These are phyloP conservation scores for Thalassoma bifasciatum DNA, from an alignment of 2,113 vertebrate genomes.

Conservation along the genomic window DNA sequence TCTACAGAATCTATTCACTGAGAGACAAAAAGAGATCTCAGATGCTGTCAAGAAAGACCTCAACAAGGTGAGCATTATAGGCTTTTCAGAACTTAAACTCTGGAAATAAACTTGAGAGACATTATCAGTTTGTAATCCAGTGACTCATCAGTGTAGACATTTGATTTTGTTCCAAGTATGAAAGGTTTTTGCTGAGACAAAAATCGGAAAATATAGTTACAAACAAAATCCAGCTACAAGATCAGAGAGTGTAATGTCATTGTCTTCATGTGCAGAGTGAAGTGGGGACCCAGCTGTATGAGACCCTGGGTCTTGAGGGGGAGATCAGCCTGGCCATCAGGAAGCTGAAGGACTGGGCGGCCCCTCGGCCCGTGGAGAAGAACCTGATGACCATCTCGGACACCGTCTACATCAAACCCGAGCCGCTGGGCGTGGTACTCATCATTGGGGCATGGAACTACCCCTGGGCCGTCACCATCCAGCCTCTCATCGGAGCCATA, in stretches of 20 bases:
- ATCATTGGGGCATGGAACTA: slow-evolving; percentile 97
- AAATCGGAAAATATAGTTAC: too few relatives aligned
- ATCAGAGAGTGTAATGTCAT: background rate
- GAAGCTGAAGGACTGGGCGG: slow-evolving; percentile 87
- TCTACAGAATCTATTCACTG: slow-evolving; percentile 83
- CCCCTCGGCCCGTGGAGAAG: slow-evolving; percentile 84
- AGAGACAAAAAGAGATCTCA: slow-evolving; percentile 83
- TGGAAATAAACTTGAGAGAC: too few relatives aligned
- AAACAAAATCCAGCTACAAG: too few relatives aligned
- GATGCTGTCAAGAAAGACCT: slow-evolving; percentile 87
- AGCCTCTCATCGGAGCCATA: slow-evolving; percentile 92
- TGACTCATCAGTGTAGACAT: background rate
- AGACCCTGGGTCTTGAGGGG: slow-evolving; percentile 81
- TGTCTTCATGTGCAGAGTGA: slow-evolving; percentile 73
- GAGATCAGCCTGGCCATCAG: slow-evolving; percentile 82
- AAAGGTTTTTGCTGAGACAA: background rate
- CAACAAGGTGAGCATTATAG: slow-evolving; percentile 81
- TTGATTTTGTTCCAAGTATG: background rate
- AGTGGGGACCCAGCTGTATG: slow-evolving; percentile 79
- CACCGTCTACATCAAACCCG: slow-evolving; percentile 83
- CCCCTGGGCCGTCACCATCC: slow-evolving; percentile 86
- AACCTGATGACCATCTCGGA: slow-evolving; percentile 84
- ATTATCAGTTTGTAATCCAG: too few relatives aligned
- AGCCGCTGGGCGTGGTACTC: slow-evolving; percentile 92
- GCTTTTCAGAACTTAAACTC: too few relatives aligned